These are phyloP conservation scores for Ptychoptera contaminata DNA, from an alignment of 2,888 invertebrate species.

Conservation along the genomic window DNA sequence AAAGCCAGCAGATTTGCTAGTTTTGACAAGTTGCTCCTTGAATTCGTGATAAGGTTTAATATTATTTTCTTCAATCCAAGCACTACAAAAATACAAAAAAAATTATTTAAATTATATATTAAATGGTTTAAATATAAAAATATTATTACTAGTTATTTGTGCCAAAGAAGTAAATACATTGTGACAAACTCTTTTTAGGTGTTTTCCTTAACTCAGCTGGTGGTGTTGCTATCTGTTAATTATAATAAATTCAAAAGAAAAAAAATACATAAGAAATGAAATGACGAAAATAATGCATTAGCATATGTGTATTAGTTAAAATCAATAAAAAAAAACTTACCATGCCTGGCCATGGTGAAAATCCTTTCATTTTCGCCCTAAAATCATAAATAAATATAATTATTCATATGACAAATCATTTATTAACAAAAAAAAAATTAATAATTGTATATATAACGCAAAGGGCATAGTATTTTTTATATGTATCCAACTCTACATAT, in stretches of 20 bases:
- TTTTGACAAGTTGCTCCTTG: constrained; percentile 60
- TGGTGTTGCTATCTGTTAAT: constrained; percentile 63
- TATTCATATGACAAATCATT: no score
- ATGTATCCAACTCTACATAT: no score
- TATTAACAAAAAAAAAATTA: no score
- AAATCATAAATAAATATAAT: constrained; percentile 28
- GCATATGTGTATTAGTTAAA: neutral
- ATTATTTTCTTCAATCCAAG: constrained; percentile 76
- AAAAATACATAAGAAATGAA: constrained; percentile 5
- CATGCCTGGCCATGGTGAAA: constrained; percentile 93
- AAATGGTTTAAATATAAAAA: neutral
- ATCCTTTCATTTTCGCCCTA: constrained; percentile 98
- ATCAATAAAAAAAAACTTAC: constrained; percentile 45
- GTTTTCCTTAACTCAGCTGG: constrained; percentile 61
- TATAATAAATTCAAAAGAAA: constrained; percentile 15
- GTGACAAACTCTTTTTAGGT: constrained; percentile 53
- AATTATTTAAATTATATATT: no score
- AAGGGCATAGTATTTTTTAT: no score
- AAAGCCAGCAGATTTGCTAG: constrained; percentile 57
- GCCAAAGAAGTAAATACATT: constrained; percentile 89
- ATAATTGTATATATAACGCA: no score
- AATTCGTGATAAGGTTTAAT: constrained; percentile 68
- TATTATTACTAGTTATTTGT: constrained; percentile 70
- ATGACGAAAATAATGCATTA: constrained; percentile 1
- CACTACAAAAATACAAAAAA: constrained; percentile 40